Conservation (phyloP, 2,113 vertebrate species). For the Gambusia holbrooki region DNA sequence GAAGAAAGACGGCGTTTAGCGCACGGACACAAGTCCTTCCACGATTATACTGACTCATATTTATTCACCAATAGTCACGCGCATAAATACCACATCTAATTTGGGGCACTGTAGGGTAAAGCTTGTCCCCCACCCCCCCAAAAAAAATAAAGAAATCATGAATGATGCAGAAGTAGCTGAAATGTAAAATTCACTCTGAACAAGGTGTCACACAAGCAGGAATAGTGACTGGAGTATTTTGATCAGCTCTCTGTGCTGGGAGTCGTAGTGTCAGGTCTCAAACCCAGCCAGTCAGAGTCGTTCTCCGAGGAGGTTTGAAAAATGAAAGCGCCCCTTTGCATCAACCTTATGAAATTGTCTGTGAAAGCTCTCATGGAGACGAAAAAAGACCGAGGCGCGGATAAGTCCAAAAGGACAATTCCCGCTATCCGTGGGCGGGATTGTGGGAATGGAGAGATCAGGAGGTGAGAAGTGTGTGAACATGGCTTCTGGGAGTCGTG, state of each 20-base stretch:
- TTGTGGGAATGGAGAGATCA: too few species aligned
- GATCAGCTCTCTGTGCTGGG: constrained; percentile 14
- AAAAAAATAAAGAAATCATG: neutral
- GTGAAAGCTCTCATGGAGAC: neutral
- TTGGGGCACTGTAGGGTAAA: constrained; percentile 11
- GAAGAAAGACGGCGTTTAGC: too few species aligned
- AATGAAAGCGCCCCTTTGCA: neutral
- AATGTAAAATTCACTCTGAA: constrained; percentile 33
- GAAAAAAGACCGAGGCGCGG: neutral
- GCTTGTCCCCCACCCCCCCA: neutral
- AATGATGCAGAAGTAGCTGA: constrained; percentile 24
- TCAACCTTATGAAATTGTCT: neutral
- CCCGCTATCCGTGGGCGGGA: too few species aligned
- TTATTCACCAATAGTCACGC: neutral
- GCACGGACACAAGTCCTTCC: too few species aligned
- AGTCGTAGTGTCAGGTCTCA: constrained; percentile 10
- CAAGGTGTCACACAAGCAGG: neutral
- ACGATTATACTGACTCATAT: neutral
- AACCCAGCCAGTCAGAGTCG: neutral
- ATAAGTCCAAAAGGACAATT: neutral
- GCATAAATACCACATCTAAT: neutral
- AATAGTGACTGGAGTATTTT: neutral
- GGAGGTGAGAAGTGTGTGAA: too few species aligned
- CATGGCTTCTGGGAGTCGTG: too few species aligned
- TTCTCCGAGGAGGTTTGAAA: constrained; percentile 1